Base-by-base conservation (phyloP, 1,140 invertebrate species). In the Conus betulinus region DNA sequence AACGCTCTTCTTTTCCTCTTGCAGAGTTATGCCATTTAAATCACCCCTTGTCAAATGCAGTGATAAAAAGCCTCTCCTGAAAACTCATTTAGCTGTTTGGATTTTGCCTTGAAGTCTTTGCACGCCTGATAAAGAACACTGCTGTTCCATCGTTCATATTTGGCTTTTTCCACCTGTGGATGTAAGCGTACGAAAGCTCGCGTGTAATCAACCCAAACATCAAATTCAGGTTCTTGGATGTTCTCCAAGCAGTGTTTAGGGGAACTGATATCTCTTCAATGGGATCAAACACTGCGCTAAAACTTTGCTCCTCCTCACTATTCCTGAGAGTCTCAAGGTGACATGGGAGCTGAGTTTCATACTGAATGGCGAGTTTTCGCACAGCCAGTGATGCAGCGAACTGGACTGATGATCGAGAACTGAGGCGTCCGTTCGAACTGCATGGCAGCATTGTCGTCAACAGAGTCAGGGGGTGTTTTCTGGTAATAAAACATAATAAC, bases 381-480 rank as follows among this genome's bases (percentile, higher is more conserved):
- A 90, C 98, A 97, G 57, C 97, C 97, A 17, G 97, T 97, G 71
- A 97, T 96, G 94, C 97, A 98, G 94, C 97, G 97, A 95, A 98
- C 97, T 85, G 98, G 97, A n/a, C 97, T 97, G 57, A 98, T 96
- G 90, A 97, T 96, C 92, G 97, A 97, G 93, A 98, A 98, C 92
- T 97, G 96, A 81, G 98, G 98, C 71, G 97, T 95, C 10, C 97
- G 97, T 94, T 97, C 96, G 63, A 96, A 96, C 89, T 97, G 96
- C 1, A 98, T 92, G n/a, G 98, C 93, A 39, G 97, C 96, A 95
- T 98, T 97, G 91, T 97, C 97, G 67, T 97, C 96, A 76, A 96
- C 96, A 91, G 96, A 96, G 93, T 98, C 98, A 93, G n/a, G 97
- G 97, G 98, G 98, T 81, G 98, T n/a, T 97, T 96, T 99, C 98